A percentile compares a stretch with the other conserved stretches of the same genome.
Conservation (phyloP, 2,888 invertebrate species). For the Agrochola macilenta region DNA sequence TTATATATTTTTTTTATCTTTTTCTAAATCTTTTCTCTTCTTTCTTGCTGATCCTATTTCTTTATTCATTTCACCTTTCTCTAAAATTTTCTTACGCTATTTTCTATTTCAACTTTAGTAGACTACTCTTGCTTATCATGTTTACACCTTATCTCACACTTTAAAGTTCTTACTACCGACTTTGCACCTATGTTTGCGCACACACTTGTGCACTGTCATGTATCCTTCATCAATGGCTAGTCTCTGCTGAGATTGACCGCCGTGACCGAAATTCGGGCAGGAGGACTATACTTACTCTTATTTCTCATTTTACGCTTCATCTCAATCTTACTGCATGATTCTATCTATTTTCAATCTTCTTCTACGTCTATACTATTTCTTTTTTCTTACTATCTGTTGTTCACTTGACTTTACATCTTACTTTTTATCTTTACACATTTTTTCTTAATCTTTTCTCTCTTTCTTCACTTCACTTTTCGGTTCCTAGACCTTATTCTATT, state of each 20-base stretch:
- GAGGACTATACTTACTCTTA: neutral
- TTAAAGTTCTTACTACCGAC: neutral
- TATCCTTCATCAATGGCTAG: neutral
- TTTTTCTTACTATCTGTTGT: neutral
- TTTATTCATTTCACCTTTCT: neutral
- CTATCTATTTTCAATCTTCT: constrained; percentile 2
- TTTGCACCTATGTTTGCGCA: neutral
- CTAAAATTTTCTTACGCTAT: neutral
- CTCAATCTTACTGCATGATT: constrained; percentile 1
- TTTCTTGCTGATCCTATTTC: neutral
- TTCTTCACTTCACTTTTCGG: neutral
- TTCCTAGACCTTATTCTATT: neutral
- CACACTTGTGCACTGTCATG: neutral
- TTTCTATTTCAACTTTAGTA: neutral
- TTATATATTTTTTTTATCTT: neutral
- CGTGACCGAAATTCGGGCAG: neutral
- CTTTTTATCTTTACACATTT: neutral
- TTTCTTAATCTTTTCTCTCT: neutral
- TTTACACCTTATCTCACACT: neutral
- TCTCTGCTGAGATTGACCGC: neutral
- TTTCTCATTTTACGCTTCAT: constrained; percentile 7
- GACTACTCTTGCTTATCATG: neutral
- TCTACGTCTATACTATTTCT: neutral
- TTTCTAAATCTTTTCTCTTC: neutral
- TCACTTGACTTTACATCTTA: neutral